phyloP scores from a whole-genome alignment of 2,888 invertebrate genomes.

The Melanchra persicariae region DNA sequence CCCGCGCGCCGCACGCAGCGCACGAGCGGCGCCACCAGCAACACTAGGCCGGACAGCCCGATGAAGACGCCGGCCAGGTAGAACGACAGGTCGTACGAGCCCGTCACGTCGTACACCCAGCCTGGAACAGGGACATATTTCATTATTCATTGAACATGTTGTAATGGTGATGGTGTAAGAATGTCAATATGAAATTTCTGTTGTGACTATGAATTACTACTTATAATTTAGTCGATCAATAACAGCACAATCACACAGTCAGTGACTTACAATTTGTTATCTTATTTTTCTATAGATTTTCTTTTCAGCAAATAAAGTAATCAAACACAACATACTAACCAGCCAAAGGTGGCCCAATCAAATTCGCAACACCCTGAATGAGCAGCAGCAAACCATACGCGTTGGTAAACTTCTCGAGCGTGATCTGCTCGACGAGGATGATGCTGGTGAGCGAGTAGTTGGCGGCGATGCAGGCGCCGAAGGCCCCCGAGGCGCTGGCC shows the following conservation, averaged over 20 bases:
- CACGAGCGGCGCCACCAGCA: slow-evolving; percentile 82
- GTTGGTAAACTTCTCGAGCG: slow-evolving; percentile 97
- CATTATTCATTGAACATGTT: neutral
- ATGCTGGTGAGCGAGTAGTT: slow-evolving; percentile 98
- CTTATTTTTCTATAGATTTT: no score
- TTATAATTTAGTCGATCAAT: no score
- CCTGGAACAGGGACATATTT: slow-evolving; percentile 86
- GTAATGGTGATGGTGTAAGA: neutral
- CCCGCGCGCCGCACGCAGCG: slow-evolving; percentile 52
- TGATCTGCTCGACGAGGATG: slow-evolving; percentile 96
- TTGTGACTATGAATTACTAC: neutral
- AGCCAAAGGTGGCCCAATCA: slow-evolving; percentile 97
- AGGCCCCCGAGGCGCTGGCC: slow-evolving; percentile 93
- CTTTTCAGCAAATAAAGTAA: neutral
- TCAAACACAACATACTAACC: slow-evolving; percentile 89
- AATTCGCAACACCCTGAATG: slow-evolving; percentile 97
- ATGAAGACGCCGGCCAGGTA: slow-evolving; percentile 96
- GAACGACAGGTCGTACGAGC: slow-evolving; percentile 94
- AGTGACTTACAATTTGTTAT: no score
- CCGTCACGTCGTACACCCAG: slow-evolving; percentile 95
- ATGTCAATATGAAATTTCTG: neutral
- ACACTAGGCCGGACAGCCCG: slow-evolving; percentile 93
- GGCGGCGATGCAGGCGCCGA: slow-evolving; percentile 97
- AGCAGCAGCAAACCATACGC: slow-evolving; percentile 97
- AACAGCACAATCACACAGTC: no score